phyloP scores from a whole-genome alignment of 2,888 invertebrate species.

The Carterocephalus palaemon region DNA sequence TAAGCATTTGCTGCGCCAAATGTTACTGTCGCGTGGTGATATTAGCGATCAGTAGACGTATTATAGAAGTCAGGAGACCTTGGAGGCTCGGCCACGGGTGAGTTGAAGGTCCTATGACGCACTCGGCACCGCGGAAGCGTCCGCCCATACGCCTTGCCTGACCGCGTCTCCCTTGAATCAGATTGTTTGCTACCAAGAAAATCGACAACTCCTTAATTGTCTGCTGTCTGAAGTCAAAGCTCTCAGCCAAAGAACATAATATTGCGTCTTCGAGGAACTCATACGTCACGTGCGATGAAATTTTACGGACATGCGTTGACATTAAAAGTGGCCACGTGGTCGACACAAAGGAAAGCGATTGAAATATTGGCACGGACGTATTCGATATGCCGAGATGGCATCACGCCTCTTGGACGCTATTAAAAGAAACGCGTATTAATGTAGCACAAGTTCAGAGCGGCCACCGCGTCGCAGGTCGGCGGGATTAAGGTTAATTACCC shows the following conservation, averaged over 20 bases:
- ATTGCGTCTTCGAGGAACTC: conserved; percentile 23
- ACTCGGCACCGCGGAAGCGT: conserved; percentile 42
- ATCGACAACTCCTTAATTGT: conserved; percentile 2
- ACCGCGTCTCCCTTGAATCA: conserved; percentile 9
- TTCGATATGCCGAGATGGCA: conserved; percentile 40
- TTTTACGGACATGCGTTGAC: conserved; percentile 7
- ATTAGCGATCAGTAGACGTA: background rate
- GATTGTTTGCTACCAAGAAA: conserved; percentile 6
- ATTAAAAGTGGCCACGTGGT: conserved; percentile 52
- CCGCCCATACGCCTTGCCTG: conserved; percentile 25
- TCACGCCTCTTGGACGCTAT: conserved; percentile 55
- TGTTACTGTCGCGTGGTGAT: background rate
- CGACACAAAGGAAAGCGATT: conserved; percentile 47
- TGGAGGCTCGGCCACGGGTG: conserved; percentile 40
- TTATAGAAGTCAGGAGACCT: conserved; percentile 36
- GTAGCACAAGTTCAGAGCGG: conserved; percentile 72
- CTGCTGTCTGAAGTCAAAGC: conserved; percentile 12
- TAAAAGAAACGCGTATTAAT: conserved; percentile 62
- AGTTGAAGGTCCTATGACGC: conserved; percentile 56
- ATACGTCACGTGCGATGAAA: conserved; percentile 26
- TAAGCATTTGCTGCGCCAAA: background rate
- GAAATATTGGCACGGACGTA: conserved; percentile 63
- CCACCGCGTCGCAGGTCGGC: conserved; percentile 51
- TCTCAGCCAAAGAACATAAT: conserved; percentile 28
- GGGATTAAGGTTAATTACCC: conserved; percentile 70